phyloP scores from a whole-genome alignment of 92 coral and sea anemone species.

The Nematostella vectensis region DNA sequence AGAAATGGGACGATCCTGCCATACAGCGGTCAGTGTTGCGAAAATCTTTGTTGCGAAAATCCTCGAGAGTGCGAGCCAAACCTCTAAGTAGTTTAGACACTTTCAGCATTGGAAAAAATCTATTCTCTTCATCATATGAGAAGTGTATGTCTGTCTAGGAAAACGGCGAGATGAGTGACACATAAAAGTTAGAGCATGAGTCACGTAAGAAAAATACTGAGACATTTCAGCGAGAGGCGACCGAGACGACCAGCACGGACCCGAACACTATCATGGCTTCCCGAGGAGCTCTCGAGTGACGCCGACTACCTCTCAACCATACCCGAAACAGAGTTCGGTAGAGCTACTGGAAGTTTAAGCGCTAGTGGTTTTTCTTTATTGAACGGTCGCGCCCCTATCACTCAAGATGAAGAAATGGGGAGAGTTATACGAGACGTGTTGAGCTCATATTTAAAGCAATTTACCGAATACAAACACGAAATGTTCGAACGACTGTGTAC shows the following conservation, averaged over 20 bases:
- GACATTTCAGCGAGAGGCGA: conserved; percentile 26
- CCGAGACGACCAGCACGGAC: conserved; percentile 18
- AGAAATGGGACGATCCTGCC: too few species aligned
- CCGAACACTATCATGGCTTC: conserved; percentile 44
- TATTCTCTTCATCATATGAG: too few species aligned
- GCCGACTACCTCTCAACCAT: conserved; percentile 29
- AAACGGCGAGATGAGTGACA: too few species aligned
- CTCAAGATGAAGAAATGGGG: conserved; percentile 45
- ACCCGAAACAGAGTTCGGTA: conserved; percentile 30
- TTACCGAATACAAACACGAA: conserved; percentile 45
- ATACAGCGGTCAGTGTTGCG: too few species aligned
- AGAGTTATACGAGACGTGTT: conserved; percentile 45
- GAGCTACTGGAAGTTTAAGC: conserved; percentile 12
- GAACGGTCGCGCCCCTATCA: not conserved
- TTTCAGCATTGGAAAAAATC: too few species aligned
- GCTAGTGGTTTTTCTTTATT: not conserved
- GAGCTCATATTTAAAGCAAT: conserved; percentile 45
- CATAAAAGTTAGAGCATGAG: too few species aligned
- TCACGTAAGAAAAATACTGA: conserved; percentile 14
- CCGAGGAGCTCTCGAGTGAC: conserved; percentile 4
- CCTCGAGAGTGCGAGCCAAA: too few species aligned
- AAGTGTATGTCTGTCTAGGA: too few species aligned
- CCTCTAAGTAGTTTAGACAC: too few species aligned
- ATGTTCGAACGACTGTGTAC: conserved; percentile 44
- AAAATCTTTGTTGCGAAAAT: too few species aligned